Percentiles rank a stretch among this genome's conserved stretches.
Conservation (phyloP, 1,140 invertebrate genomes). For the Listronotus oregonensis region DNA sequence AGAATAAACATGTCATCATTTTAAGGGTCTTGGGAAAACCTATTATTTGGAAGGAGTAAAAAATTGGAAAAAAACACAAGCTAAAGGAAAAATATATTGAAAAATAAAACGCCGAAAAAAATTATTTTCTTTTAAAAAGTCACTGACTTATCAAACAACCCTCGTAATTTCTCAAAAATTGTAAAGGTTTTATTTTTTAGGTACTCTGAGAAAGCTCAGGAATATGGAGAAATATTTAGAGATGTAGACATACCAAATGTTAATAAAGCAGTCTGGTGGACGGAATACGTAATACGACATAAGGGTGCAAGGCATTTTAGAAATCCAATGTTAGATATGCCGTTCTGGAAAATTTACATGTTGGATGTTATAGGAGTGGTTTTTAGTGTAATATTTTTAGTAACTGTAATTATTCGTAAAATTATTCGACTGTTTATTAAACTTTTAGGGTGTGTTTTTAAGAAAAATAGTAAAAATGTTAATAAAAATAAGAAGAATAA, state of each 20-base stretch:
- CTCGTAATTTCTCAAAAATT: too few species aligned
- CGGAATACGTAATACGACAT: slow-evolving; percentile 59
- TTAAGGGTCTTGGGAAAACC: too few species aligned
- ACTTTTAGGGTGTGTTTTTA: too few species aligned
- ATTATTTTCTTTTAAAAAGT: too few species aligned
- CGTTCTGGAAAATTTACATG: slow-evolving; percentile 58
- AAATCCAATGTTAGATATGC: slow-evolving; percentile 49
- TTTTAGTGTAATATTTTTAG: slow-evolving; percentile 24
- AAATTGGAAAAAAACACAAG: too few species aligned
- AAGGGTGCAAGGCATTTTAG: slow-evolving; percentile 54
- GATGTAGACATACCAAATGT: slow-evolving; percentile 53
- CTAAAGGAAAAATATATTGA: too few species aligned
- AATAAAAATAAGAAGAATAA: too few species aligned
- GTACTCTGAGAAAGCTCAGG: slow-evolving; percentile 38
- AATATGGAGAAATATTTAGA: slow-evolving; percentile 40
- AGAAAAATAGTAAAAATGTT: too few species aligned
- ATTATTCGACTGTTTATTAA: background rate
- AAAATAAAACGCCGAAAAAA: too few species aligned
- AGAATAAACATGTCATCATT: too few species aligned
- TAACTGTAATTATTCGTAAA: background rate
- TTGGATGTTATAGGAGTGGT: slow-evolving; percentile 57
- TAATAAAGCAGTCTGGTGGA: slow-evolving; percentile 60
- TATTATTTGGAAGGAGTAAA: too few species aligned
- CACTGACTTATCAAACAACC: too few species aligned
- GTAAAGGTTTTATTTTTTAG: slow-evolving; percentile 37